phyloP scores from a whole-genome alignment of 2,888 invertebrate species.

The Odontothrips loti region DNA sequence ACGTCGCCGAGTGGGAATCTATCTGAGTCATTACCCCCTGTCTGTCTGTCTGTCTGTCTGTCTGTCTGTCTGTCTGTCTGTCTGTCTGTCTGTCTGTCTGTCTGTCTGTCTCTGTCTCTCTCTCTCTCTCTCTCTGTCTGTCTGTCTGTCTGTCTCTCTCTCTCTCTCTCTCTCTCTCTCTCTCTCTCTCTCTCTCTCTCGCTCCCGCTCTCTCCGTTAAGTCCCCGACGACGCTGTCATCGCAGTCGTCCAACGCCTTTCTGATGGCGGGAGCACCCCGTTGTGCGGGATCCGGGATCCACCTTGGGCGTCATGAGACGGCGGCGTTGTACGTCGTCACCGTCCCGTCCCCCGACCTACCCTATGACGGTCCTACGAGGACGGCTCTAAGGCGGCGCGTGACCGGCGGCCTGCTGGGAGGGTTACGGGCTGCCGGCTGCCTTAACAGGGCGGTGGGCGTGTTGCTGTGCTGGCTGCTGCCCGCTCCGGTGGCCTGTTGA shows the following conservation, averaged over 20 bases:
- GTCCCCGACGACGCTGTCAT: background rate
- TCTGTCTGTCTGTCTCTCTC: too few relatives aligned
- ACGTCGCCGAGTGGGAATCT: background rate
- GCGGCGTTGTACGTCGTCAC: too few relatives aligned
- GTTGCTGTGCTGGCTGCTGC: background rate
- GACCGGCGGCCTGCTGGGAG: background rate
- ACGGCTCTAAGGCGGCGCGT: background rate
- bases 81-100: too few relatives aligned
- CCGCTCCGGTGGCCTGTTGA: background rate
- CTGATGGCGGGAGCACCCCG: background rate
- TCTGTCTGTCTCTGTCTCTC: too few relatives aligned
- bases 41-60: too few relatives aligned
- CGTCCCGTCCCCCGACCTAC: background rate
- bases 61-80: too few relatives aligned
- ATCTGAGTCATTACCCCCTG: background rate
- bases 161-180: too few relatives aligned
- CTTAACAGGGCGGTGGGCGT: background rate
- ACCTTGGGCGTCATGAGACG: too few relatives aligned
- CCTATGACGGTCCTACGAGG: background rate
- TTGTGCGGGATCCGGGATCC: background rate
- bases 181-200: too few relatives aligned
- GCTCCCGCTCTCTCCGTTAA: background rate
- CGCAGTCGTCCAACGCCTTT: background rate
- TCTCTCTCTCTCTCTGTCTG: too few relatives aligned
- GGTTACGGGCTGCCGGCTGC: background rate